Conservation (phyloP, 2,888 invertebrate species). For the Hoplodrina blanda region DNA sequence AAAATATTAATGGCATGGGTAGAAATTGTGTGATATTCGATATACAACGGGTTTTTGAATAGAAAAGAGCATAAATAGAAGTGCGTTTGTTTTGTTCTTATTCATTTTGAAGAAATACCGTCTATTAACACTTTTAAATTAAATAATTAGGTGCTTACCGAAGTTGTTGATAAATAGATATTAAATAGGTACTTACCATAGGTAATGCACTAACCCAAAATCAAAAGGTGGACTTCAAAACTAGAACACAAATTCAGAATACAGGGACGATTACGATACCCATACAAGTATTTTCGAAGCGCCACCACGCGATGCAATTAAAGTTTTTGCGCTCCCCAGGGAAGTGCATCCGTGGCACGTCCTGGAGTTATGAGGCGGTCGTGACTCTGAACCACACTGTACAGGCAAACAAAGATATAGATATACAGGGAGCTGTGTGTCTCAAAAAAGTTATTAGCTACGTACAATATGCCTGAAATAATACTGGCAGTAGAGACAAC, state of each 20-base stretch:
- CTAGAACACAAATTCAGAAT: slow-evolving; percentile 13
- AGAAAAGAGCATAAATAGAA: too few relatives aligned
- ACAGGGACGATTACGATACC: slow-evolving; percentile 40
- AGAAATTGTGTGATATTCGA: background rate
- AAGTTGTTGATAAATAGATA: too few relatives aligned
- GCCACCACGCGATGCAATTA: slow-evolving; percentile 78
- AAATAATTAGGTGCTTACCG: too few relatives aligned
- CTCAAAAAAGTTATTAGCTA: background rate
- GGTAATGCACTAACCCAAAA: background rate
- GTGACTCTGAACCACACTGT: slow-evolving; percentile 75
- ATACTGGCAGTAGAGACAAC: background rate
- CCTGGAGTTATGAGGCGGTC: slow-evolving; percentile 81
- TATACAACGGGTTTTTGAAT: too few relatives aligned
- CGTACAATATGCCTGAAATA: background rate
- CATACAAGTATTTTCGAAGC: slow-evolving; percentile 63
- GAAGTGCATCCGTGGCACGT: slow-evolving; percentile 78
- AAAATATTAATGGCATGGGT: background rate
- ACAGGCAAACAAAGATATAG: slow-evolving; percentile 22
- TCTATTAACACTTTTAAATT: too few relatives aligned
- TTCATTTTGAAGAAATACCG: too few relatives aligned
- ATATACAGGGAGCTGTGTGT: slow-evolving; percentile 4
- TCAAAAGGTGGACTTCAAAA: slow-evolving; percentile 15
- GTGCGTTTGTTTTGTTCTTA: too few relatives aligned
- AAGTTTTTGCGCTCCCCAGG: slow-evolving; percentile 77
- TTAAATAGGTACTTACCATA: too few relatives aligned